These are phyloP conservation scores for Ips typographus DNA, from an alignment of 1,140 invertebrate genomes.

Conservation along the genomic window DNA sequence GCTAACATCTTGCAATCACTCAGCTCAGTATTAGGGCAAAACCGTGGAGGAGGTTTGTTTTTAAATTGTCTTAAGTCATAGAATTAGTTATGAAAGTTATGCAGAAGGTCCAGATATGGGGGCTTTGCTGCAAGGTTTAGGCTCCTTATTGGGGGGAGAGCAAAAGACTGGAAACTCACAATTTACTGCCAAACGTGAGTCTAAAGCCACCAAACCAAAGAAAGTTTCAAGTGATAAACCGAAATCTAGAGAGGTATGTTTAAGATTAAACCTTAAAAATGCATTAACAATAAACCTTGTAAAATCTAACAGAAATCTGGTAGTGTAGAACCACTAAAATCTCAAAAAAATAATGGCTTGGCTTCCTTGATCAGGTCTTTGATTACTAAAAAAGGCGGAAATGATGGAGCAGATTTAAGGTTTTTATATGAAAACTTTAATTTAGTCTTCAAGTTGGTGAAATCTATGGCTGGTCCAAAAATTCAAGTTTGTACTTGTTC, in stretches of 20 bases:
- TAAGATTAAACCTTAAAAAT: too few species aligned
- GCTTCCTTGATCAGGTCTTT: not conserved
- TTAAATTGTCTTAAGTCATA: not conserved
- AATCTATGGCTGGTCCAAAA: slow-evolving; percentile 11
- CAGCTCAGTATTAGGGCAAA: slow-evolving; percentile 11
- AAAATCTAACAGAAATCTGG: too few species aligned
- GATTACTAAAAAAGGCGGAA: not conserved
- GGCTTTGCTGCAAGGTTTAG: slow-evolving; percentile 12
- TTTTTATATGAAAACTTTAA: slow-evolving; percentile 1
- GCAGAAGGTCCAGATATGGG: slow-evolving; percentile 10
- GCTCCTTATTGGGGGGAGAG: slow-evolving; percentile 4
- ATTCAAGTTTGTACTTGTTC: slow-evolving; percentile 10
- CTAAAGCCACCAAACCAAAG: too few species aligned
- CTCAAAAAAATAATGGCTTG: not conserved
- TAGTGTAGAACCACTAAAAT: too few species aligned
- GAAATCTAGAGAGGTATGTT: too few species aligned
- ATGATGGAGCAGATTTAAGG: not conserved
- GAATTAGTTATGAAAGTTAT: not conserved
- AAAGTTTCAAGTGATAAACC: too few species aligned
- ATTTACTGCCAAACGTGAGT: too few species aligned
- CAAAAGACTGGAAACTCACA: not conserved
- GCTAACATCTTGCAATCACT: slow-evolving; percentile 48
- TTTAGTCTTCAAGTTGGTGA: slow-evolving; percentile 10
- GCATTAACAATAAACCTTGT: too few species aligned
- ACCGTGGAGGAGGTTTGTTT: not conserved